Percentiles rank a stretch among this genome's conserved stretches.
Conservation (phyloP, 1,140 invertebrate genomes). For the Anadara kagoshimensis region DNA sequence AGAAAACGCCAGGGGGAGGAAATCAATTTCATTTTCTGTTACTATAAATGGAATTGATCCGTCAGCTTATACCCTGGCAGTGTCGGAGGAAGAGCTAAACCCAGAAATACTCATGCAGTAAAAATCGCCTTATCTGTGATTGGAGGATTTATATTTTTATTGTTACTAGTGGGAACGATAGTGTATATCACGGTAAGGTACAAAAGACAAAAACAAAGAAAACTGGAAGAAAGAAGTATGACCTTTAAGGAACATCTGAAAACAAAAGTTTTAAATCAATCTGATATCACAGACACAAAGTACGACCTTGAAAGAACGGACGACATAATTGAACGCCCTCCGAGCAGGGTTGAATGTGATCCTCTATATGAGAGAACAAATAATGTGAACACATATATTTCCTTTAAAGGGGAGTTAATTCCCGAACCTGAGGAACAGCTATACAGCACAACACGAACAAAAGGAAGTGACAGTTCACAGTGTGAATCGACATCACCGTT, state of each 20-base stretch:
- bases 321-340: constrained; percentile 5
- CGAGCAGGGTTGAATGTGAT: constrained; percentile 17
- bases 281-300: constrained; percentile 27
- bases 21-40: constrained; percentile 50
- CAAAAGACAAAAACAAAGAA: constrained; percentile 37
- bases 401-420: constrained; percentile 54
- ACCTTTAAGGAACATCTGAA: constrained; percentile 59
- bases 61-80: not conserved
- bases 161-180: constrained; percentile 44
- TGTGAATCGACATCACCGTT: constrained; percentile 59
- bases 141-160: constrained; percentile 51
- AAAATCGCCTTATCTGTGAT: constrained; percentile 54
- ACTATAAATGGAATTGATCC: constrained; percentile 47
- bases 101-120: constrained; percentile 44
- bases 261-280: constrained; percentile 42
- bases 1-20: constrained; percentile 54
- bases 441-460: constrained; percentile 24
- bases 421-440: constrained; percentile 44
- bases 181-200: constrained; percentile 38
- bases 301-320: constrained; percentile 17
- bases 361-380: constrained; percentile 38
- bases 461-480: constrained; percentile 52
- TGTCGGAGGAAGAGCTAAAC: constrained; percentile 6
- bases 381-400: constrained; percentile 57
- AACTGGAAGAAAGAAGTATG: constrained; percentile 47